A percentile compares a stretch with the other conserved stretches of the same genome.
Conservation (phyloP, 1,140 invertebrate genomes). For the Drosophila novamexicana region DNA sequence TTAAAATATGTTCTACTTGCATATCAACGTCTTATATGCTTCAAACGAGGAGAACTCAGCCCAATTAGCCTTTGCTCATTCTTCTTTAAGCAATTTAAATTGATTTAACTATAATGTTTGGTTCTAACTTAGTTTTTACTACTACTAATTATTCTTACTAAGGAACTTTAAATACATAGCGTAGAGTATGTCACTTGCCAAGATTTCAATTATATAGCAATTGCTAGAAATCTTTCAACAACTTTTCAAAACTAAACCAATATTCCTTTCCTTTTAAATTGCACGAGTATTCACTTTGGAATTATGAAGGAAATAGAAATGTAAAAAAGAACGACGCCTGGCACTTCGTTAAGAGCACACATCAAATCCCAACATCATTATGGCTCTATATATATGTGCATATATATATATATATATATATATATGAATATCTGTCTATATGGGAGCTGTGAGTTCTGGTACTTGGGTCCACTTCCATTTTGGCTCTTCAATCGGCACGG, state of each 20-base stretch:
- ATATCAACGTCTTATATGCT: no score
- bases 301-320: background rate
- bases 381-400: conserved; percentile 15
- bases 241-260: conserved; percentile 7
- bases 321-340: conserved; percentile 4
- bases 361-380: conserved; percentile 43
- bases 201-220: conserved; percentile 1
- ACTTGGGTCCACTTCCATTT: conserved; percentile 20
- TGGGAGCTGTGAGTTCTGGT: conserved; percentile 7
- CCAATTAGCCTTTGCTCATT: no score
- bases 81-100: no score
- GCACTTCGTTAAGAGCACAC: conserved; percentile 20
- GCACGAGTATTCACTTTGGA: conserved; percentile 10
- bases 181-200: background rate
- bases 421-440: background rate
- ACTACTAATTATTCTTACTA: no score
- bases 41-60: no score
- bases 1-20: no score
- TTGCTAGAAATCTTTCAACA: conserved; percentile 1
- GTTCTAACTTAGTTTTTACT: no score
- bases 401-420: conserved; percentile 1
- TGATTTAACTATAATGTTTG: background rate
- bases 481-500: conserved; percentile 31
- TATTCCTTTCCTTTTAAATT: conserved; percentile 1
- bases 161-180: no score